A percentile compares a stretch with the other conserved stretches of the same genome.
phyloP scores from a whole-genome alignment of 2,113 vertebrate genomes.

The Triplophysa siluroides region DNA sequence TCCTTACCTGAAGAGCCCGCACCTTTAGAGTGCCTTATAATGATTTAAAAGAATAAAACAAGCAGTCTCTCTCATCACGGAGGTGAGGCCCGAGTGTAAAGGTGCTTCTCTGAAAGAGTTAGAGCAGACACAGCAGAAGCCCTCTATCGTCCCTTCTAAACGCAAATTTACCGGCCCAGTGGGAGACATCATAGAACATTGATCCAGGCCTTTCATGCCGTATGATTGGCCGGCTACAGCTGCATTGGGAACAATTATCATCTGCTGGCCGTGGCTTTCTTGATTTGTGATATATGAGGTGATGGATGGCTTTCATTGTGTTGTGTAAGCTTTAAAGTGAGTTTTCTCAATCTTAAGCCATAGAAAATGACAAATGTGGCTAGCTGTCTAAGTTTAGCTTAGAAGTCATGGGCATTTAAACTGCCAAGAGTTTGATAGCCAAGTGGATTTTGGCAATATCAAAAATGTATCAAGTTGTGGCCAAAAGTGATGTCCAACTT shows the following conservation, averaged over 20 bases:
- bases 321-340: conserved; percentile 5
- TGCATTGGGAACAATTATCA: conserved; percentile 34
- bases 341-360: conserved; percentile 54
- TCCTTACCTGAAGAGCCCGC: background rate
- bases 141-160: conserved; percentile 37
- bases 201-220: conserved; percentile 54
- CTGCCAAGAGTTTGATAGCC: too few relatives aligned
- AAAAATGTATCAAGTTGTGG: too few relatives aligned
- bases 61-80: conserved; percentile 1
- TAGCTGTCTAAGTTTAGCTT: too few relatives aligned
- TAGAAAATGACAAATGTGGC: conserved; percentile 66
- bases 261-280: background rate
- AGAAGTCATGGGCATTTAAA: too few relatives aligned
- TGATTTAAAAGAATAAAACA: conserved; percentile 20
- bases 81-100: conserved; percentile 10
- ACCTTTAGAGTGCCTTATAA: conserved; percentile 21
- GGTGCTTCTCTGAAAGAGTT: conserved; percentile 53
- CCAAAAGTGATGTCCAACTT: too few relatives aligned
- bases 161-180: conserved; percentile 59
- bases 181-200: conserved; percentile 55
- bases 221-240: conserved; percentile 50
- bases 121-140: conserved; percentile 34
- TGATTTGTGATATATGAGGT: conserved; percentile 31
- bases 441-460: too few relatives aligned
- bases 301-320: conserved; percentile 9